Evolutionary conservation across 2,888 invertebrate genomes (phyloP).

Genomic region (Orchesella flavescens): DNA sequence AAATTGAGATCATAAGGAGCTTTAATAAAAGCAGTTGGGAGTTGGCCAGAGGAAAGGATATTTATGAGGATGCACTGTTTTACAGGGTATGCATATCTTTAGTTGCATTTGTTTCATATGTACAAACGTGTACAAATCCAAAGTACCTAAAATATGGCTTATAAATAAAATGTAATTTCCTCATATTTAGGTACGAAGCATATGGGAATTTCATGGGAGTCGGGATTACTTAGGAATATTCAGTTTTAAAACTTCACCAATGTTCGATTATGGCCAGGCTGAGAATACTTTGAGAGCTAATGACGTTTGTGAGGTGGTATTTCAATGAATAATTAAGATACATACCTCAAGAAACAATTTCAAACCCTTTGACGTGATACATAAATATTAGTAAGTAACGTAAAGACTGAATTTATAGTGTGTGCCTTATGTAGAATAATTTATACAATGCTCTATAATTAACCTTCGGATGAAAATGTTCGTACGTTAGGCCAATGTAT

Average conservation of each 20-base stretch:
- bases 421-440: too few species aligned
- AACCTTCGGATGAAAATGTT: too few species aligned
- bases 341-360: not conserved
- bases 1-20: slow-evolving; percentile 47
- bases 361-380: too few species aligned
- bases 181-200: not conserved
- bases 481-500: too few species aligned
- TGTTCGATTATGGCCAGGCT: slow-evolving; percentile 45
- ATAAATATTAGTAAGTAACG: too few species aligned
- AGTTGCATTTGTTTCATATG: not conserved
- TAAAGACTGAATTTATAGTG: too few species aligned
- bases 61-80: slow-evolving; percentile 37
- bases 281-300: slow-evolving; percentile 38
- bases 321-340: slow-evolving; percentile 29
- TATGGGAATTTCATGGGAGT: slow-evolving; percentile 30
- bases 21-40: slow-evolving; percentile 31
- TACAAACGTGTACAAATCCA: not conserved
- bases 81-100: not conserved
- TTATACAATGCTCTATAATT: too few species aligned
- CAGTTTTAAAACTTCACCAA: slow-evolving; percentile 22
- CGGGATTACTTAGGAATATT: not conserved
- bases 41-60: slow-evolving; percentile 7
- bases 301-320: slow-evolving; percentile 52
- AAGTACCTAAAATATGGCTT: not conserved
- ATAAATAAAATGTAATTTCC: not conserved